These are phyloP conservation scores for Apis cerana DNA, from an alignment of 1,140 invertebrate genomes.

Conservation along the genomic window DNA sequence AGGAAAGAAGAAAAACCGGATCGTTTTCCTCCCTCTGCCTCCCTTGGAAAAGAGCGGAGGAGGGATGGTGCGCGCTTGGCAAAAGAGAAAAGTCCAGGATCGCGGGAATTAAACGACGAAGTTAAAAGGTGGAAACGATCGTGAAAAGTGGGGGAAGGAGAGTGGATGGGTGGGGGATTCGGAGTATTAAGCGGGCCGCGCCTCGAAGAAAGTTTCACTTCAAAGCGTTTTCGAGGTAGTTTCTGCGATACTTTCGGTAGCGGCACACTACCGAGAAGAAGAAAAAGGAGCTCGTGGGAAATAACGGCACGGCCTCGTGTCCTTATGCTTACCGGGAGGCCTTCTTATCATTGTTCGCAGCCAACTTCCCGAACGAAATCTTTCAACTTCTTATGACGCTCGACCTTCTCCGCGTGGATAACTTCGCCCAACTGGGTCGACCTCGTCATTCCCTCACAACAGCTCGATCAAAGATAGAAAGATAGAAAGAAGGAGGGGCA, in stretches of 20 bases:
- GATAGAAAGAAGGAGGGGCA: no score
- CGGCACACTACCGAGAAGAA: not conserved
- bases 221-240: constrained; percentile 43
- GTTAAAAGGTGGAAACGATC: constrained; percentile 51
- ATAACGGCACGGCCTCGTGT: constrained; percentile 40
- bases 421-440: constrained; percentile 27
- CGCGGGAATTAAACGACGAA: constrained; percentile 38
- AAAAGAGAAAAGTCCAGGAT: not conserved
- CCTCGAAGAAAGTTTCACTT: constrained; percentile 27
- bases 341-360: constrained; percentile 57
- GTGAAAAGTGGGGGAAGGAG: constrained; percentile 21
- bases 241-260: constrained; percentile 35
- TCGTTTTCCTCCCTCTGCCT: not conserved
- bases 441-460: no score
- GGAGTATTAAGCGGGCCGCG: constrained; percentile 19
- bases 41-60: not conserved
- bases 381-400: constrained; percentile 55
- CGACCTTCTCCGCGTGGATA: constrained; percentile 13
- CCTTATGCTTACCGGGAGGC: constrained; percentile 42
- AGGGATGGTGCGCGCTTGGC: not conserved
- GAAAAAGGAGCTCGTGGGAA: constrained; percentile 54
- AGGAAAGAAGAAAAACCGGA: not conserved
- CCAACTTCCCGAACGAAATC: constrained; percentile 45
- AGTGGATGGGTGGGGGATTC: not conserved
- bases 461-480: no score